Evolutionary conservation across 2,888 invertebrate genomes (phyloP), one percentile per base, ranked within the genome.

Genomic region (Lasioglossum zephyrum): DNA sequence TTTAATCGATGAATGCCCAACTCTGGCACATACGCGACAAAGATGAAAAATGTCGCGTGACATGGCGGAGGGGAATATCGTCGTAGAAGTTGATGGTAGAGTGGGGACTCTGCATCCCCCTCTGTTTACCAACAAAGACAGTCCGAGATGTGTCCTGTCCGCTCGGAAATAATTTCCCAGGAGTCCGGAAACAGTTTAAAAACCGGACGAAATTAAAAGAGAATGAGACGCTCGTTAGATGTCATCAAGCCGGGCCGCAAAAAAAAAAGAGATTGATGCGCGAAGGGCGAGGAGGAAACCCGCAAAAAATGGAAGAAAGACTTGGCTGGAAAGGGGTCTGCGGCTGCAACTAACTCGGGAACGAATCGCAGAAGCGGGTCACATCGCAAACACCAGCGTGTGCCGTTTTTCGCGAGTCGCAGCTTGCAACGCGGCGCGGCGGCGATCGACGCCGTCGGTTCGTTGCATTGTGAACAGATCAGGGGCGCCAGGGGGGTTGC

Each of bases 331-430:
- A 88, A 11, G 57, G n/a, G 57, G n/a, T 57, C 57, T 57, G 57
- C 57, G 57, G 57, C n/a, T 57, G 57, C 57, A n/a, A 57, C n/a
- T 57, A 57, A 57, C 57, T 57, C n/a, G 11, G 57, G 11, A 11
- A 57, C n/a, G n/a, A n/a, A 57, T 57, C 57, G 57, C n/a, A 57
- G 57, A 57, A 57, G n/a, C n/a, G 57, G 57, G 57, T 57, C 57
- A 57, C 57, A 57, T 57, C 57, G 57, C 57, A n/a, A 57, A 57
- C 57, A 57, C 57, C 9, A 57, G 57, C 57, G 57, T 57, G 57
- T 57, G 57, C 57, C 57, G 57, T 57, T 57, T 57, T 57, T 57
- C 57, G n/a, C 57, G 85, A 87, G 80, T 88, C 91, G 82, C 87
- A 88, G 57, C n/a, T 57, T 57, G 57, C 57, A 26, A n/a, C n/a